Evolutionary conservation across 2,888 invertebrate genomes (phyloP).

Genomic region (Drosophila stalkeri): DNA sequence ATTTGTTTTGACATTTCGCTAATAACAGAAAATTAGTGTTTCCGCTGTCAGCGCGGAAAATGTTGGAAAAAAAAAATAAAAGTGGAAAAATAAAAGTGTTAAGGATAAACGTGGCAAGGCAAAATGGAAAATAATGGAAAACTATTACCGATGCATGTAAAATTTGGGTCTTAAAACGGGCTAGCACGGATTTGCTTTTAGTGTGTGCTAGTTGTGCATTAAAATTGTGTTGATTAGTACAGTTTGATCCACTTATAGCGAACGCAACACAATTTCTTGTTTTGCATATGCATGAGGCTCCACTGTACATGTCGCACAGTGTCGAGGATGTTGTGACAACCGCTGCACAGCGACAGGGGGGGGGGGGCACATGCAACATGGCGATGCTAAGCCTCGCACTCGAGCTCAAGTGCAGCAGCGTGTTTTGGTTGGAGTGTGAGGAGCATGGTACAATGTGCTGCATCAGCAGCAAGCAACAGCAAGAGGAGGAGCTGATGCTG

Average conservation of each 20-base stretch:
- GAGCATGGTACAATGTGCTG: constrained; percentile 53
- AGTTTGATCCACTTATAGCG: constrained; percentile 55
- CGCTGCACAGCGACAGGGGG: constrained; percentile 7
- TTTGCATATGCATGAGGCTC: constrained; percentile 68
- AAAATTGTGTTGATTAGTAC: constrained; percentile 66
- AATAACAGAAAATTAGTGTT: constrained; percentile 72
- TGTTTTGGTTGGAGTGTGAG: background rate
- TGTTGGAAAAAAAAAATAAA: constrained; percentile 1
- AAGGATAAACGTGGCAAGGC: background rate
- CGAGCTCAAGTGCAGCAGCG: constrained; percentile 49
- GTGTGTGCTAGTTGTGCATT: constrained; percentile 12
- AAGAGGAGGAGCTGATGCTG: constrained; percentile 17
- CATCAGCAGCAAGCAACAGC: constrained; percentile 53
- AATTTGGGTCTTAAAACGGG: background rate
- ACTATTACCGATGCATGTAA: background rate
- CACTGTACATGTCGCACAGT: constrained; percentile 25
- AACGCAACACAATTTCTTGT: constrained; percentile 27
- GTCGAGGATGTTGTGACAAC: constrained; percentile 21
- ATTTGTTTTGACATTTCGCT: constrained; percentile 71
- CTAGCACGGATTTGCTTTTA: background rate
- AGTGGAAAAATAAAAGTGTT: constrained; percentile 17
- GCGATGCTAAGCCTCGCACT: constrained; percentile 67
- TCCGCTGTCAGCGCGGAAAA: constrained; percentile 42
- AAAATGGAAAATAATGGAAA: background rate
- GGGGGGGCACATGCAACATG: constrained; percentile 44